These are phyloP conservation scores for Leptopilina myrica DNA, from an alignment of 2,888 invertebrate genomes.

Conservation along the genomic window DNA sequence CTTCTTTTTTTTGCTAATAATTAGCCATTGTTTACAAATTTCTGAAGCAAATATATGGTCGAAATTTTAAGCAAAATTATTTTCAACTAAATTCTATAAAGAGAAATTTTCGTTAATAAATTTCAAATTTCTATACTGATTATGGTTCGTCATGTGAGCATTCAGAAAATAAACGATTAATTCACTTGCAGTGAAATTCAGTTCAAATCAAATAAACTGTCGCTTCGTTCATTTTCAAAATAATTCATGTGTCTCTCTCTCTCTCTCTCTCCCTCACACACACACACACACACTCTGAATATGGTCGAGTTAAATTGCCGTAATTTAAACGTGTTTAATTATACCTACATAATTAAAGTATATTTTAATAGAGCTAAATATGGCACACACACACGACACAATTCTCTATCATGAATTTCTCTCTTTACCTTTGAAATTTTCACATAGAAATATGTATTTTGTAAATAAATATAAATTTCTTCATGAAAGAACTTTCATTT, in stretches of 20 bases:
- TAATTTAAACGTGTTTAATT: conserved; percentile 1
- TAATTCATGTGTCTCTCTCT: conserved; percentile 1
- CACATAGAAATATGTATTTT: too few species aligned
- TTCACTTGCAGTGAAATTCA: not conserved
- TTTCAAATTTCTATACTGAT: not conserved
- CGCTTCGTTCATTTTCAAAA: conserved; percentile 3
- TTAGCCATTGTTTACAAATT: too few species aligned
- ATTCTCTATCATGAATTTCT: not conserved
- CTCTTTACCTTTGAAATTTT: not conserved
- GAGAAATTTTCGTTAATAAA: not conserved
- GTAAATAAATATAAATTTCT: too few species aligned
- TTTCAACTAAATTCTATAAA: not conserved
- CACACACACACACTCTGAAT: not conserved
- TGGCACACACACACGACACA: not conserved
- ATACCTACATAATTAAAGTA: not conserved
- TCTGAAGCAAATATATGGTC: too few species aligned
- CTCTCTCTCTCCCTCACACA: not conserved
- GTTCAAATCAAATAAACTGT: not conserved
- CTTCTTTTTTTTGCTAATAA: too few species aligned
- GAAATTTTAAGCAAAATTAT: too few species aligned
- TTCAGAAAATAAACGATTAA: not conserved
- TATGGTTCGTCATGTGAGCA: not conserved
- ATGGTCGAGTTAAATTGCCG: conserved; percentile 6
- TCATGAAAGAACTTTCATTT: too few species aligned
- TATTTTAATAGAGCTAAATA: not conserved